These are phyloP conservation scores for Hylia prasina DNA, from an alignment of 2,113 vertebrate genomes.

Conservation along the genomic window DNA sequence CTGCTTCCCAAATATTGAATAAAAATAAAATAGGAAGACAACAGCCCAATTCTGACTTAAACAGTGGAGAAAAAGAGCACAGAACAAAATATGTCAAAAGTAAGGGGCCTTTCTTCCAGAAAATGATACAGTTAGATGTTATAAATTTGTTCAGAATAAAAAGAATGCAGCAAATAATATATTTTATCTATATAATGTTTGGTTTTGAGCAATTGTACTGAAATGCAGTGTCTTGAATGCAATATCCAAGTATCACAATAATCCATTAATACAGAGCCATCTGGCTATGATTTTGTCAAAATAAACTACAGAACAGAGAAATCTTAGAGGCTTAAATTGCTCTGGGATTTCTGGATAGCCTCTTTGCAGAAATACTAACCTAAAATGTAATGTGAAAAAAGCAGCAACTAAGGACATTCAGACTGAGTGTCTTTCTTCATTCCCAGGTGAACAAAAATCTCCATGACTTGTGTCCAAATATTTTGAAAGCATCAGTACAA, in stretches of 20 bases:
- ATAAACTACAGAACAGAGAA: not conserved
- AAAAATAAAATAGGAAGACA: not conserved
- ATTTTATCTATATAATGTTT: not conserved
- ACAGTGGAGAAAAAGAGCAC: not conserved
- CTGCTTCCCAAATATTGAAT: not conserved
- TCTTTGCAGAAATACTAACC: not conserved
- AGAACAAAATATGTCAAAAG: not conserved
- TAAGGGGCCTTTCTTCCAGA: not conserved
- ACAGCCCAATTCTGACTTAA: not conserved
- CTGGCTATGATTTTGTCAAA: not conserved
- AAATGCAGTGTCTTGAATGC: not conserved
- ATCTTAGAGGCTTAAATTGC: not conserved
- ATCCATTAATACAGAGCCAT: not conserved
- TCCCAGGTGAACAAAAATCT: not conserved
- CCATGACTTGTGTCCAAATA: constrained; percentile 6
- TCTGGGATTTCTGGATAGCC: not conserved
- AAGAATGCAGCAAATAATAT: not conserved
- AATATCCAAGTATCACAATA: not conserved
- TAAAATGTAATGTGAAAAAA: not conserved
- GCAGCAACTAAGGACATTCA: not conserved
- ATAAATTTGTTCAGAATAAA: not conserved
- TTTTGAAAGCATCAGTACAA: not conserved
- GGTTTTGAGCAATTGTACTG: not conserved
- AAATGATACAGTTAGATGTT: not conserved
- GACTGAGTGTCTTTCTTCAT: not conserved